These are phyloP conservation scores for Acanthochromis polyacanthus DNA, from an alignment of 2,113 vertebrate genomes.

Conservation along the genomic window DNA sequence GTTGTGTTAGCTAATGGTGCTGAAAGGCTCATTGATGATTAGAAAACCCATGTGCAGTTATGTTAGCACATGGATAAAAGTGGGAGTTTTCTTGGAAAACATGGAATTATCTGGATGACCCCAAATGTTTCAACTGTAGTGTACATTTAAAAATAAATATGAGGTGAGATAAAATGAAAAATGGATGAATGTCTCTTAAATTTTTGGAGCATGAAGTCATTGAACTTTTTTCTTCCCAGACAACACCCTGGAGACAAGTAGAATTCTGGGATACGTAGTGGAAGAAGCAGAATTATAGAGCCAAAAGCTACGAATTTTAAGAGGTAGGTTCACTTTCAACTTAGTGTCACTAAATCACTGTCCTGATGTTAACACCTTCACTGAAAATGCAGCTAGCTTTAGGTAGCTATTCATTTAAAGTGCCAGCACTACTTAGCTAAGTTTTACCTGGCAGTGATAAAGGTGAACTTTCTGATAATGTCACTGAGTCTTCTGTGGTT, in stretches of 20 bases:
- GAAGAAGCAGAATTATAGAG: slow-evolving; percentile 44
- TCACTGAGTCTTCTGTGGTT: background rate
- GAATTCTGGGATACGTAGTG: background rate
- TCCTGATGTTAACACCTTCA: slow-evolving; percentile 6
- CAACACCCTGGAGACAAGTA: slow-evolving; percentile 13
- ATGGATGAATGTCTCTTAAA: background rate
- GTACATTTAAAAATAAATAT: too few relatives aligned
- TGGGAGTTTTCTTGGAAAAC: too few relatives aligned
- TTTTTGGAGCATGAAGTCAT: background rate
- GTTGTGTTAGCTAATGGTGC: too few relatives aligned
- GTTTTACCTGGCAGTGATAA: slow-evolving; percentile 33
- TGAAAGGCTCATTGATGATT: too few relatives aligned
- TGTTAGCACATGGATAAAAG: too few relatives aligned
- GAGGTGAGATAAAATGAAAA: too few relatives aligned
- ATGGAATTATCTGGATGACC: too few relatives aligned
- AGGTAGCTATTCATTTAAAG: slow-evolving; percentile 42
- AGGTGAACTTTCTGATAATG: slow-evolving; percentile 5
- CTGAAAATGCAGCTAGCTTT: slow-evolving; percentile 24
- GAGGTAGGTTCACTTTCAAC: slow-evolving; percentile 40
- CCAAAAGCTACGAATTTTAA: slow-evolving; percentile 23
- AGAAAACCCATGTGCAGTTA: too few relatives aligned
- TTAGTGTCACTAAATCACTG: slow-evolving; percentile 54
- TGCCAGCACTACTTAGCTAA: background rate
- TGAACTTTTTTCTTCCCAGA: slow-evolving; percentile 1
- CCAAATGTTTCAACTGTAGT: too few relatives aligned